phyloP scores from a whole-genome alignment of 2,888 invertebrate genomes.

The Cabera pusaria region DNA sequence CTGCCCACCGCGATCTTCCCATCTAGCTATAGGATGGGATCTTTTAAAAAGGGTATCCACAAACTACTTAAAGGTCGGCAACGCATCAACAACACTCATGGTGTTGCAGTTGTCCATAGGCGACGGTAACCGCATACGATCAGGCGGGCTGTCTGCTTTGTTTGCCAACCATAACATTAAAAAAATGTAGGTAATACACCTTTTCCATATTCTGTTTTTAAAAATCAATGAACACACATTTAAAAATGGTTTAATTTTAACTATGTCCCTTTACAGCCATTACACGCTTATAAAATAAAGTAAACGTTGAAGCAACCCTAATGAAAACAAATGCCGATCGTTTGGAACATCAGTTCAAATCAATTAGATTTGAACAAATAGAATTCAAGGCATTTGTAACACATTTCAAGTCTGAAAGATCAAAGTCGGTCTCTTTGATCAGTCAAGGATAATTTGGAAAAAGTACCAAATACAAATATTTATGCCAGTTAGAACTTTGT shows the following conservation, averaged over 20 bases:
- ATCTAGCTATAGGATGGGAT: no score
- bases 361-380: slow-evolving; percentile 59
- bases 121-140: no score
- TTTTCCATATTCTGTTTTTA: no score
- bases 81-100: no score
- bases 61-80: no score
- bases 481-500: slow-evolving; percentile 6
- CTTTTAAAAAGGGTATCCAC: no score
- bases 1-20: no score
- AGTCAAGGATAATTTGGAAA: slow-evolving; percentile 39
- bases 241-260: slow-evolving; percentile 18
- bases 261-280: slow-evolving; percentile 7
- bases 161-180: no score
- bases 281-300: slow-evolving; percentile 22
- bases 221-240: slow-evolving; percentile 12
- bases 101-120: no score
- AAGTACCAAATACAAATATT: slow-evolving; percentile 12
- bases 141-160: no score
- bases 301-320: slow-evolving; percentile 38
- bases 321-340: slow-evolving; percentile 61
- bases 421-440: slow-evolving; percentile 51
- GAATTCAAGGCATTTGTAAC: slow-evolving; percentile 54
- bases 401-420: slow-evolving; percentile 45
- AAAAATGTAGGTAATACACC: no score
- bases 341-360: slow-evolving; percentile 51